phyloP scores from a whole-genome alignment of 2,113 vertebrate genomes.

The Asarcornis scutulata region DNA sequence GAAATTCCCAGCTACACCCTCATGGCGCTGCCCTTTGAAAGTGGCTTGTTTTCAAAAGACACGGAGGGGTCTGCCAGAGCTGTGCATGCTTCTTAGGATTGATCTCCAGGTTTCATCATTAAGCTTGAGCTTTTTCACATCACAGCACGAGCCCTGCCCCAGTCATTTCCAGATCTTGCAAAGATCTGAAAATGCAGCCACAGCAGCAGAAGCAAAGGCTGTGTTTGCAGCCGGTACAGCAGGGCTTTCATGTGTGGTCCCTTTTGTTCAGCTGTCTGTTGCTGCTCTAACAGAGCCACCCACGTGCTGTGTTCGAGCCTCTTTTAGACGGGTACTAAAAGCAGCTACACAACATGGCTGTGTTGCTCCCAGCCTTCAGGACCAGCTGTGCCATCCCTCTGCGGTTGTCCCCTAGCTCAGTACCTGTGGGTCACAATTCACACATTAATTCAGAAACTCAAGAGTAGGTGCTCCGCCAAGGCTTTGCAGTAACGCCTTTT shows the following conservation, averaged over 20 bases:
- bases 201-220: not conserved
- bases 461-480: not conserved
- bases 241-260: not conserved
- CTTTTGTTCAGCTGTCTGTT: not conserved
- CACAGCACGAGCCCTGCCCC: not conserved
- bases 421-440: not conserved
- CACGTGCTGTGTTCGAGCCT: rapidly evolving
- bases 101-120: not conserved
- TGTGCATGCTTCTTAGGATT: not conserved
- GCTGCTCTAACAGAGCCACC: not conserved
- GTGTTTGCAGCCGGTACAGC: not conserved
- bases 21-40: not conserved
- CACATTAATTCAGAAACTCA: not conserved
- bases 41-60: not conserved
- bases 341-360: not conserved
- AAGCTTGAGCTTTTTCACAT: not conserved
- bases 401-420: rapidly evolving
- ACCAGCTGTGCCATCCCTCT: not conserved
- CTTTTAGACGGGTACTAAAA: not conserved
- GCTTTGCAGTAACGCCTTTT: not conserved
- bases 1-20: not conserved
- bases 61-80: not conserved
- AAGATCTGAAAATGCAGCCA: not conserved
- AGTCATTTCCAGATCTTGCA: not conserved
- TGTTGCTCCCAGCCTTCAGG: not conserved